Evolutionary conservation across 2,113 vertebrate genomes (phyloP).

Genomic region (Mustelus asterias): DNA sequence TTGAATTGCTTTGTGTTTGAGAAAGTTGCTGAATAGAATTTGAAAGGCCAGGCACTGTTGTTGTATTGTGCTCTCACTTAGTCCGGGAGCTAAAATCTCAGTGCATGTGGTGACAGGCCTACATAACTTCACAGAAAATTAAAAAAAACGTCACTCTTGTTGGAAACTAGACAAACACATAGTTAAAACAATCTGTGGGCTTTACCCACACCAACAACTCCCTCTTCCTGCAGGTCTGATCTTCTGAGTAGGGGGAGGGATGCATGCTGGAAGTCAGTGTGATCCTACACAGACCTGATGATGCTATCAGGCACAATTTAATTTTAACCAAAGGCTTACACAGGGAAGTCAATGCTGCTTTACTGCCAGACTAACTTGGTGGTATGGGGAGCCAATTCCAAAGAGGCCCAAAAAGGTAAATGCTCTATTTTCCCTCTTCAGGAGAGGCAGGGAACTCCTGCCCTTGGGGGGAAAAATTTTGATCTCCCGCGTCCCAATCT

Average conservation of each 20-base stretch:
- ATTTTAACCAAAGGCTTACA: background rate
- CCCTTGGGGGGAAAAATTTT: background rate
- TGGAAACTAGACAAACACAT: background rate
- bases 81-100: background rate
- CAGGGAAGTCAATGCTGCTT: background rate
- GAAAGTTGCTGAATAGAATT: slow-evolving; percentile 18
- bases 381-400: background rate
- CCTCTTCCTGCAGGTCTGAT: background rate
- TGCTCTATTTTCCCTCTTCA: background rate
- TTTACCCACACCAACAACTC: background rate
- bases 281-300: background rate
- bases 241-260: background rate
- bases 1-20: background rate
- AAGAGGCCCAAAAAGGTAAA: background rate
- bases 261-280: background rate
- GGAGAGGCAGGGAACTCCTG: background rate
- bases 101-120: background rate
- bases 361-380: background rate
- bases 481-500: background rate
- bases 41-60: background rate
- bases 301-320: background rate
- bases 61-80: background rate
- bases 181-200: background rate
- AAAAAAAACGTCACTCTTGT: background rate
- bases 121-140: background rate